Percentiles rank a stretch among this genome's conserved stretches.
Conservation (phyloP, 2,113 vertebrate species). For the Sinosuthora webbiana region DNA sequence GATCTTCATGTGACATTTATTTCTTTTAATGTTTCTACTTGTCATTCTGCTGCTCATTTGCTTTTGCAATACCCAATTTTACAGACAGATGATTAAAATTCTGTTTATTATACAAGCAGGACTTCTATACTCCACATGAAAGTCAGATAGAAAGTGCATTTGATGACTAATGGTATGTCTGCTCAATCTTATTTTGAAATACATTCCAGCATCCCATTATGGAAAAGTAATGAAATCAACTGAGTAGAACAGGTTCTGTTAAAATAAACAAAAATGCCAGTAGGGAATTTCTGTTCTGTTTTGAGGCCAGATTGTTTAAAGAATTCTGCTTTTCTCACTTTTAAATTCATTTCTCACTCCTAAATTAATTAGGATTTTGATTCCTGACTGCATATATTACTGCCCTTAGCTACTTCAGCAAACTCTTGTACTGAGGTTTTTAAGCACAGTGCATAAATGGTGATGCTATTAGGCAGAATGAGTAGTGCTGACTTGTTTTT, state of each 20-base stretch:
- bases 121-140: background rate
- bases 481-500: background rate
- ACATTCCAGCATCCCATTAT: background rate
- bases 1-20: background rate
- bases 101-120: background rate
- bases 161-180: background rate
- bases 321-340: background rate
- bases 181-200: background rate
- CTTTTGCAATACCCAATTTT: background rate
- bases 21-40: background rate
- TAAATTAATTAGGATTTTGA: constrained; percentile 1
- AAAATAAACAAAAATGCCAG: background rate
- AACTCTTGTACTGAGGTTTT: background rate
- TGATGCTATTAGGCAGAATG: background rate
- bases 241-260: background rate
- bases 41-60: background rate
- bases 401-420: background rate
- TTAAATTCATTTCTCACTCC: background rate
- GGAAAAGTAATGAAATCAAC: background rate
- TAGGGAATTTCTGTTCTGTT: background rate
- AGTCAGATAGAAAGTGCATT: background rate
- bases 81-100: background rate
- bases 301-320: background rate
- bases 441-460: background rate
- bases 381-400: background rate